phyloP scores from a whole-genome alignment of 2,888 invertebrate species.

The Nasonovia ribisnigri region DNA sequence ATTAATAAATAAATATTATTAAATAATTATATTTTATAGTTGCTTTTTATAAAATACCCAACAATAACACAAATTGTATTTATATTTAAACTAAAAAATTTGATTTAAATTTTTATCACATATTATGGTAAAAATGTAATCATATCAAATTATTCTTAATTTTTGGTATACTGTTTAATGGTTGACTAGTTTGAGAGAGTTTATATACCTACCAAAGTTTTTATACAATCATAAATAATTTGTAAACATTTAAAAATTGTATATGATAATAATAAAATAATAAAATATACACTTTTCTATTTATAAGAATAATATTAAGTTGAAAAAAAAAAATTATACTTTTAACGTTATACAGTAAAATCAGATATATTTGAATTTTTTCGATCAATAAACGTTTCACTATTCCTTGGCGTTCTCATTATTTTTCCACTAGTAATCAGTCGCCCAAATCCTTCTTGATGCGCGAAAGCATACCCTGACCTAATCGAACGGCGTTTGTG shows the following conservation, averaged over 20 bases:
- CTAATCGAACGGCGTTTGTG: conserved; percentile 91
- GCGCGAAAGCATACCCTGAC: conserved; percentile 98
- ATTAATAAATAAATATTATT: no score
- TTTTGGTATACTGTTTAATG: neutral
- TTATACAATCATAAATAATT: neutral
- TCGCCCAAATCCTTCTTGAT: conserved; percentile 96
- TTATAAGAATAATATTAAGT: neutral
- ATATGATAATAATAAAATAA: neutral
- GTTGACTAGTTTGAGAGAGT: conserved; percentile 23
- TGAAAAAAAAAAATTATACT: neutral
- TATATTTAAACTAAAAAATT: neutral
- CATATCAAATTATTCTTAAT: neutral
- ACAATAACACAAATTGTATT: neutral
- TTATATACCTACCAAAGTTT: neutral
- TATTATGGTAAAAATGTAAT: neutral
- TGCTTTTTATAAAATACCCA: neutral
- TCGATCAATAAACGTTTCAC: conserved; percentile 34
- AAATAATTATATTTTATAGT: neutral
- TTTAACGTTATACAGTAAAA: conserved; percentile 4
- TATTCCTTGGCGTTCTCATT: conserved; percentile 74
- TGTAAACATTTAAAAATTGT: neutral
- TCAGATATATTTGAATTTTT: conserved; percentile 51
- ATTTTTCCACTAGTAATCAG: conserved; percentile 98
- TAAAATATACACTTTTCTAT: conserved; percentile 18
- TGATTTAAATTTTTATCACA: neutral